Evolutionary conservation across 2,797 vertebrate species (phyloP).

Genomic region (Esox masquinongy): DNA sequence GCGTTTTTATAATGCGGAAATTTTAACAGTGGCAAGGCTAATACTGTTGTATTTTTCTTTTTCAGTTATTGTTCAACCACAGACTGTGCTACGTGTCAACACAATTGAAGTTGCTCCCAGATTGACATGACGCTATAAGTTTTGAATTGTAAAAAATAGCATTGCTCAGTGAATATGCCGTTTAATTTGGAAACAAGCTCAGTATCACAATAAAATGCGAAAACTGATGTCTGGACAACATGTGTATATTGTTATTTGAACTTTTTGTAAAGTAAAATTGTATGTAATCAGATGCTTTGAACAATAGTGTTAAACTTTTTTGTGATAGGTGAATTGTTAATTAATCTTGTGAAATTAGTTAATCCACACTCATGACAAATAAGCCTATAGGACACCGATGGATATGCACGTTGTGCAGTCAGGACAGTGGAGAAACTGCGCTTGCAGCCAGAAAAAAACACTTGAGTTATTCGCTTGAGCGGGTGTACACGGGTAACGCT

Average conservation of each 20-base stretch:
- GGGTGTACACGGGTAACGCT: not conserved
- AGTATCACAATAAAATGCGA: not conserved
- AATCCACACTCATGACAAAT: not conserved
- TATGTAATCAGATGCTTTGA: not conserved
- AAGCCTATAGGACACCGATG: not conserved
- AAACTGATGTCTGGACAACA: not conserved
- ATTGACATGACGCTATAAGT: slow-evolving; percentile 55
- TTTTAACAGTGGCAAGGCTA: not conserved
- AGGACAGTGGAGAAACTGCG: not conserved
- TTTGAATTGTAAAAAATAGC: slow-evolving; percentile 1
- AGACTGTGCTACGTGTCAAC: slow-evolving; percentile 81
- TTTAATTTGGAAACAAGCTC: not conserved
- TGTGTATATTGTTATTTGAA: not conserved
- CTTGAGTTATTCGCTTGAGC: not conserved
- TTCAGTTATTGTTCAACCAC: slow-evolving; percentile 68
- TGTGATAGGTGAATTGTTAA: not conserved
- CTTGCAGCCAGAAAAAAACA: not conserved
- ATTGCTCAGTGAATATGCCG: not conserved
- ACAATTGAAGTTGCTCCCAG: slow-evolving; percentile 72
- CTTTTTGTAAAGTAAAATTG: not conserved
- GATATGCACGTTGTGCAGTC: no score
- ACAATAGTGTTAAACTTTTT: not conserved
- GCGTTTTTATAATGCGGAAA: not conserved
- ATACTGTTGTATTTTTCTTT: slow-evolving; percentile 31
- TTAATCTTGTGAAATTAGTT: not conserved